These are phyloP conservation scores for Gambusia yucatana DNA, from an alignment of 2,797 vertebrate species.

Conservation along the genomic window DNA sequence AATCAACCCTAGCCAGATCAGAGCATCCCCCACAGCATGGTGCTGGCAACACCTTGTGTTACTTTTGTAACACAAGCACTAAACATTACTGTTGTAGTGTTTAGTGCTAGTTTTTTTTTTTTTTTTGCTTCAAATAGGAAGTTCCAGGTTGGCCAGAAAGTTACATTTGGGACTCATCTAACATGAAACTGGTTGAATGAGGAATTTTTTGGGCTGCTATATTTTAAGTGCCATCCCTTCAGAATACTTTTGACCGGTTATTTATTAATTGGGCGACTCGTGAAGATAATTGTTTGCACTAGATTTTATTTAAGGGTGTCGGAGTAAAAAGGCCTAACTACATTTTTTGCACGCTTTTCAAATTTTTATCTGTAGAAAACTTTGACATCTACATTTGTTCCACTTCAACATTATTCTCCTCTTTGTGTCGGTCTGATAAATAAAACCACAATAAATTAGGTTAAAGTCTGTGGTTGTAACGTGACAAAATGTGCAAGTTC, in stretches of 20 bases:
- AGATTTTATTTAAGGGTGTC: neutral
- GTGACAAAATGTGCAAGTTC: neutral
- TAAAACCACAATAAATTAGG: neutral
- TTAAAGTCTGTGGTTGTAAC: neutral
- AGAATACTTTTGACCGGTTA: neutral
- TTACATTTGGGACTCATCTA: neutral
- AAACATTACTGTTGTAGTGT: no score
- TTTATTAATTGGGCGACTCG: neutral
- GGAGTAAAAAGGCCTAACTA: neutral
- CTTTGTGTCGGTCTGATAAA: neutral
- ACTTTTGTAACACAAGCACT: no score
- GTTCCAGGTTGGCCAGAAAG: neutral
- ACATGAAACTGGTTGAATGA: neutral
- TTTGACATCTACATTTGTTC: neutral
- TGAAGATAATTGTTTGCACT: neutral
- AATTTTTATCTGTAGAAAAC: neutral
- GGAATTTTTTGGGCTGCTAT: neutral
- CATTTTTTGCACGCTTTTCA: neutral
- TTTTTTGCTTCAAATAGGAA: neutral
- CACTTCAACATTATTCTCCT: neutral
- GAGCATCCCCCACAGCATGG: neutral
- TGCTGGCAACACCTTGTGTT: no score
- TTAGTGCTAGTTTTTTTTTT: no score
- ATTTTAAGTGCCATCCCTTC: neutral
- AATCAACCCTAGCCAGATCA: neutral